Percentiles rank a stretch among this genome's conserved stretches.
Evolutionary conservation across 1,140 invertebrate genomes (phyloP).

Genomic region (Heterodera carotae): DNA sequence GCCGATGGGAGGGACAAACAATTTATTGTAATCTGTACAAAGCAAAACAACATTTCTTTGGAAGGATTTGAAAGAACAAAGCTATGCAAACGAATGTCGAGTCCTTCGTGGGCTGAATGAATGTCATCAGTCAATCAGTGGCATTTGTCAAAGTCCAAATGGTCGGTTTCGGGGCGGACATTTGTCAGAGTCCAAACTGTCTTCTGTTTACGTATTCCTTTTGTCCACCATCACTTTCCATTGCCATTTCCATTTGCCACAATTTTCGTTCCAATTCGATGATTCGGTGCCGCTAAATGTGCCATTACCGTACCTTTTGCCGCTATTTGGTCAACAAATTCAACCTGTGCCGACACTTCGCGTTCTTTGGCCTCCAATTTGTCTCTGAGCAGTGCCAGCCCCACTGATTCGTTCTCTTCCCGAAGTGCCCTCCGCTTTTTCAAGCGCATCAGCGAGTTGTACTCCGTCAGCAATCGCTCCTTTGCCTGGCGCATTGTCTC

Average conservation of each 20-base stretch:
- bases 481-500: constrained; percentile 16
- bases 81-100: no score
- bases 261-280: constrained; percentile 22
- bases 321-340: background rate
- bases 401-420: constrained; percentile 13
- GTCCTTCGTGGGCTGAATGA: no score
- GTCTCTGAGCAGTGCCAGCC: constrained; percentile 26
- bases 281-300: constrained; percentile 1
- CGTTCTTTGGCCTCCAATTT: constrained; percentile 29
- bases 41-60: no score
- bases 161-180: no score
- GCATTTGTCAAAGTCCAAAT: no score
- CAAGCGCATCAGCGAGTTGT: constrained; percentile 24
- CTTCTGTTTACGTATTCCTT: no score
- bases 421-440: background rate
- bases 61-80: no score
- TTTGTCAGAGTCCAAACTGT: no score
- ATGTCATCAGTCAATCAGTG: no score
- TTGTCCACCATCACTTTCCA: no score
- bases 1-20: no score
- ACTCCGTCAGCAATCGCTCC: constrained; percentile 29
- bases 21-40: no score
- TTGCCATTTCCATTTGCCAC: constrained; percentile 19
- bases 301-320: background rate
- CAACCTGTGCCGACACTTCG: constrained; percentile 11